Conservation (phyloP, 2,888 invertebrate genomes). For the Crossocerus cetratus region DNA sequence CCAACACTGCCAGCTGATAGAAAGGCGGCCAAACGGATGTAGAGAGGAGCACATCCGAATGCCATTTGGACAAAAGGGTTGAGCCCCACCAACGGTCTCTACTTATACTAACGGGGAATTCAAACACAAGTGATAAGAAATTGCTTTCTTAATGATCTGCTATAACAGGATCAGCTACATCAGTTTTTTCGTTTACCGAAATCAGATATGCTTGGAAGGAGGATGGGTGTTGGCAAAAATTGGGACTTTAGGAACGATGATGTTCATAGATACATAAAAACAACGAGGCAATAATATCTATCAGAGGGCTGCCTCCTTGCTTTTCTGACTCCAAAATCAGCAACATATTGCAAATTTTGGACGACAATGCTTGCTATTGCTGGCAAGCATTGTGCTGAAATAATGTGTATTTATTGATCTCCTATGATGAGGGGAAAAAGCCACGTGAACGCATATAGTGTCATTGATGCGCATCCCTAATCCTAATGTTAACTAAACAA, state of each 20-base stretch:
- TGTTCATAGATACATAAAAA: conserved; percentile 43
- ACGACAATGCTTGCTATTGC: conserved; percentile 43
- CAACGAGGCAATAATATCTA: conserved; percentile 49
- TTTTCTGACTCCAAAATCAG: conserved; percentile 57
- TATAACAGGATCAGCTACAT: conserved; percentile 63
- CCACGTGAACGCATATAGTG: conserved; percentile 71
- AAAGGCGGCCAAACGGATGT: conserved; percentile 76
- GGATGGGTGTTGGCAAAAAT: conserved; percentile 33
- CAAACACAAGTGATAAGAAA: conserved; percentile 75
- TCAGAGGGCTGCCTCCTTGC: conserved; percentile 55
- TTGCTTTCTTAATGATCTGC: conserved; percentile 47
- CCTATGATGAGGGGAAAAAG: conserved; percentile 77
- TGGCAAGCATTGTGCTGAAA: conserved; percentile 71
- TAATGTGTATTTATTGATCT: conserved; percentile 71
- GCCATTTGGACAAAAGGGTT: conserved; percentile 77
- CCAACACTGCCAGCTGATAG: conserved; percentile 70
- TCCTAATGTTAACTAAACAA: conserved; percentile 31
- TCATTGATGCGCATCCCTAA: conserved; percentile 35
- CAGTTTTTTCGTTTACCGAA: conserved; percentile 53
- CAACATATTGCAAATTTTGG: conserved; percentile 54
- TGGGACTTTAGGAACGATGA: conserved; percentile 46
- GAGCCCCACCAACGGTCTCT: conserved; percentile 76
- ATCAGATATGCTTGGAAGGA: conserved; percentile 52
- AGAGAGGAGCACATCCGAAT: conserved; percentile 75
- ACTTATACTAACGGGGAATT: conserved; percentile 78